Percentiles rank a stretch among this genome's conserved stretches.
phyloP scores from a whole-genome alignment of 2,113 vertebrate species.

The Dascyllus trimaculatus region DNA sequence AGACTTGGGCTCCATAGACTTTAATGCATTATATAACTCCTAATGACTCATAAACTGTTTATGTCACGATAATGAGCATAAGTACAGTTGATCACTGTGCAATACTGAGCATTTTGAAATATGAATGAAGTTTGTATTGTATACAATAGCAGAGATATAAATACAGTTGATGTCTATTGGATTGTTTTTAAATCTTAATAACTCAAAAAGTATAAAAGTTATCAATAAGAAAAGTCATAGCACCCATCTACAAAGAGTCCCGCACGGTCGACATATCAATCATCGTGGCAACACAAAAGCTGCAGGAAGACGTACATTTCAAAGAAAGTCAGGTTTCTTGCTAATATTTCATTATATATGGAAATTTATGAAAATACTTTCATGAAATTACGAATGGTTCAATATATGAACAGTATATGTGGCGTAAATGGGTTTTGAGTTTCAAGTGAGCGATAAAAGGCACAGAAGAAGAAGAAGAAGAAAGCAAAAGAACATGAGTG shows the following conservation, averaged over 20 bases:
- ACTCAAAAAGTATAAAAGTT: constrained; percentile 79
- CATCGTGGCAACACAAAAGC: constrained; percentile 27
- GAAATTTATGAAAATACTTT: constrained; percentile 72
- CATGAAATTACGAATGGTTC: constrained; percentile 49
- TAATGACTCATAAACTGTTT: constrained; percentile 53
- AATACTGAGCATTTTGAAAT: constrained; percentile 50
- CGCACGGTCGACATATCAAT: constrained; percentile 35
- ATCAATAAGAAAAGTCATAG: constrained; percentile 72
- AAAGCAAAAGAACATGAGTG: constrained; percentile 24
- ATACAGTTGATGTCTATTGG: constrained; percentile 66
- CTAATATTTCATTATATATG: constrained; percentile 58
- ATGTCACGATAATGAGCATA: constrained; percentile 33
- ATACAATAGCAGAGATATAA: constrained; percentile 67
- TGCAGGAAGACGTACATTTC: constrained; percentile 46
- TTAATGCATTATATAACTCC: constrained; percentile 62
- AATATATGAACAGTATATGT: constrained; percentile 57
- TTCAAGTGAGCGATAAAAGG: constrained; percentile 53
- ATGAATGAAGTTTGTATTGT: constrained; percentile 52
- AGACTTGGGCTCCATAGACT: constrained; percentile 58
- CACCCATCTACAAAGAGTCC: constrained; percentile 68
- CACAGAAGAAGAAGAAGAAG: constrained; percentile 60
- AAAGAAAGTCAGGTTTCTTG: constrained; percentile 37
- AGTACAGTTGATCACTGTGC: constrained; percentile 38
- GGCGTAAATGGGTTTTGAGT: constrained; percentile 54
- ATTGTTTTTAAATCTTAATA: constrained; percentile 61